Percentiles rank a stretch among this genome's conserved stretches.
Conservation (phyloP, 2,888 invertebrate species). For the Rhodophaea formosa region DNA sequence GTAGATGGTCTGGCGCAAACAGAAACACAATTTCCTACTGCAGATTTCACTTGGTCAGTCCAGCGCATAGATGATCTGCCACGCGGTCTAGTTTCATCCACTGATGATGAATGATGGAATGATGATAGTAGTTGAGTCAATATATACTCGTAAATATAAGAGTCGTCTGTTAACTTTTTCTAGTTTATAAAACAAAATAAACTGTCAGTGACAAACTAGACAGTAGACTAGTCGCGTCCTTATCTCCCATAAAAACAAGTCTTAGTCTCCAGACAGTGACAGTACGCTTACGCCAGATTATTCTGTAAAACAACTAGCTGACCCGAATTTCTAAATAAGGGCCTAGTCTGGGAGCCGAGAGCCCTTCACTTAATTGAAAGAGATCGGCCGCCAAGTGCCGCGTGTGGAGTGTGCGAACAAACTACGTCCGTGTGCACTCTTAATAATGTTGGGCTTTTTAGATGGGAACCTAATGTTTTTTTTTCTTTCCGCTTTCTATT, state of each 20-base stretch:
- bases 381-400: constrained; percentile 55
- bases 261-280: background rate
- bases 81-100: too few relatives aligned
- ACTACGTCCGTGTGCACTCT: constrained; percentile 34
- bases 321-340: constrained; percentile 45
- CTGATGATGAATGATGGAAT: too few relatives aligned
- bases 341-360: constrained; percentile 39
- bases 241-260: constrained; percentile 8
- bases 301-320: constrained; percentile 42
- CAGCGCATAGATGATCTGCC: too few relatives aligned
- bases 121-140: too few relatives aligned
- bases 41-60: too few relatives aligned
- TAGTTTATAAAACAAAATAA: too few relatives aligned
- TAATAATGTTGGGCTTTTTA: background rate
- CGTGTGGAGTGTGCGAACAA: constrained; percentile 51
- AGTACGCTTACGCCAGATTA: constrained; percentile 20
- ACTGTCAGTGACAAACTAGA: too few relatives aligned
- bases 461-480: background rate
- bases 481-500: background rate
- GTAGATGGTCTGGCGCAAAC: too few relatives aligned
- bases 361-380: constrained; percentile 73
- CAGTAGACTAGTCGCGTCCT: background rate
- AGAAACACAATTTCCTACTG: too few relatives aligned
- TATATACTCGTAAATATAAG: too few relatives aligned
- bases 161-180: too few relatives aligned